Base-by-base conservation (phyloP, 2,888 invertebrate species). In the Tachystola acroxantha region DNA sequence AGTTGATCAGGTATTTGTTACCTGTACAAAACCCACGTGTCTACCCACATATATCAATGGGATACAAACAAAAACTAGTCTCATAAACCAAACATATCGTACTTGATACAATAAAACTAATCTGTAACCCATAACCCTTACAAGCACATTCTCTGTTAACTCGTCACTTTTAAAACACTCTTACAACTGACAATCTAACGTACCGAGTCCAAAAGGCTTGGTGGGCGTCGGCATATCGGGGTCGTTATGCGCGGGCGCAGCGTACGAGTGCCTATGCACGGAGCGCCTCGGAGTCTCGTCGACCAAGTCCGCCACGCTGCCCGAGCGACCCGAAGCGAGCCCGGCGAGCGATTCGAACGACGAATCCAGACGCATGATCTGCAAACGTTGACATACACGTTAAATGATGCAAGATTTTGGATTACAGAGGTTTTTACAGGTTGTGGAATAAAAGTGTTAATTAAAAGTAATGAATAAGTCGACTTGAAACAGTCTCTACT, bases 181-280 rank as follows among this genome's bases (percentile, higher is more conserved):
- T n/a, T n/a, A n/a, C 2, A n/a, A 6, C 24, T n/a, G 3, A 1
- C n/a, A n/a, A 13, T 24, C n/a, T 1, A 32, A 82, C 93, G 89
- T 89, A 95, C 95, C 94, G 58, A 95, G 90, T 81, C 94, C 94
- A 71, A 94, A 95, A 2, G 94, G 92, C 82, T 95, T 95, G 34
- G 92, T 89, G 14, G 92, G 91, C 13, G 89, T 82, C 13, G 88
- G 64, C 22, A 88, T 70, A 34, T 90, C 90, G 3, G 88, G 75
- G 48, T 91, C 91, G 49, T 55, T 61, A 52, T 71, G 80, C 27
- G 76, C 57, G 0, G 85, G 85, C 43, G 89, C 89, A 0, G 89
- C 89, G 70, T 89, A 90, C 36, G 90, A 89, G 50, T 90, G 90
- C 10, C 88, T 78, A 47, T 73, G 73, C 2, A 46, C 53, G 29